Conservation (phyloP, 2,888 invertebrate genomes). For the Pharmacophagus antenor region DNA sequence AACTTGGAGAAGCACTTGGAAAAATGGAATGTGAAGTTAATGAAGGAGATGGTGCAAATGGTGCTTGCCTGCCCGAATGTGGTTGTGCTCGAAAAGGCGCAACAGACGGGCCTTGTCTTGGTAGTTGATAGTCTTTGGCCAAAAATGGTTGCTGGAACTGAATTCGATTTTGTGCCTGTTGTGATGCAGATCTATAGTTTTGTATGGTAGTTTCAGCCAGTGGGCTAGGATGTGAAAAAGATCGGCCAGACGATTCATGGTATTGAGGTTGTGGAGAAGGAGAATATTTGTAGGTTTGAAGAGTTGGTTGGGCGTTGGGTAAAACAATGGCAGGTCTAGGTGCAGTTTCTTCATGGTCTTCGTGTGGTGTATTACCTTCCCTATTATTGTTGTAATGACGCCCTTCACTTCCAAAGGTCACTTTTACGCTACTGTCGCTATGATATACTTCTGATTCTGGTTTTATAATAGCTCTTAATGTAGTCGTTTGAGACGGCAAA, state of each 20-base stretch:
- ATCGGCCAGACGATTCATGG: slow-evolving; percentile 44
- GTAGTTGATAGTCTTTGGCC: slow-evolving; percentile 68
- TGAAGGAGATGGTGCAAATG: slow-evolving; percentile 58
- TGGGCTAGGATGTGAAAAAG: slow-evolving; percentile 38
- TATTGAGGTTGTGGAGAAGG: slow-evolving; percentile 53
- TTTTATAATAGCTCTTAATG: slow-evolving; percentile 90
- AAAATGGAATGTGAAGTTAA: slow-evolving; percentile 53
- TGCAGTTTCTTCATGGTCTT: slow-evolving; percentile 82
- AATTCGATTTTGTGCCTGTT: slow-evolving; percentile 69
- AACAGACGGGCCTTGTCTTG: slow-evolving; percentile 65
- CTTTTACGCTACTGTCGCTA: slow-evolving; percentile 88
- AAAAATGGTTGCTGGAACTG: slow-evolving; percentile 71
- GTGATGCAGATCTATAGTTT: slow-evolving; percentile 52
- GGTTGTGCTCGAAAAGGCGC: slow-evolving; percentile 64
- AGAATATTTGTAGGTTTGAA: slow-evolving; percentile 54
- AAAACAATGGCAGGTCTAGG: slow-evolving; percentile 83
- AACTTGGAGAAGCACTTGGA: slow-evolving; percentile 54
- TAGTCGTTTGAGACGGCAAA: slow-evolving; percentile 85
- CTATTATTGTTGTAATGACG: slow-evolving; percentile 60
- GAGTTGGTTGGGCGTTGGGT: slow-evolving; percentile 61
- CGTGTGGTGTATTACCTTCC: slow-evolving; percentile 44
- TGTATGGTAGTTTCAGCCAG: slow-evolving; percentile 45
- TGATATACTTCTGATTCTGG: slow-evolving; percentile 93
- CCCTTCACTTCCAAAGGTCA: slow-evolving; percentile 88
- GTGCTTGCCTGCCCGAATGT: slow-evolving; percentile 53